phyloP scores from a whole-genome alignment of 1,140 invertebrate genomes.

The Diabrotica undecimpunctata region DNA sequence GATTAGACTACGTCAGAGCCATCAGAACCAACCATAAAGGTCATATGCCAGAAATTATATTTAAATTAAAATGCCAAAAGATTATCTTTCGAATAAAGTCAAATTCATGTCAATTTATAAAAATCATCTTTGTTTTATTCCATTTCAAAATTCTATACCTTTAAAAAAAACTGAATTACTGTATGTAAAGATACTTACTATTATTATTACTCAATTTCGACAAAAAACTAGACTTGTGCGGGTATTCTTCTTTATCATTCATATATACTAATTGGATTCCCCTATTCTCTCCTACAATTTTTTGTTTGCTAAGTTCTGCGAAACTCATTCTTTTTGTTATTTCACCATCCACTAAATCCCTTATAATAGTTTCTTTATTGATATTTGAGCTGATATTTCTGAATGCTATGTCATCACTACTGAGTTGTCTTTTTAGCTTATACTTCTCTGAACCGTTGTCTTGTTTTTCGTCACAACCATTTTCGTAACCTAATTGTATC shows the following conservation, averaged over 20 bases:
- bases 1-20: too few relatives aligned
- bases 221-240: conserved; percentile 43
- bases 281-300: conserved; percentile 48
- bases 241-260: conserved; percentile 53
- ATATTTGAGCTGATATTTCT: conserved; percentile 34
- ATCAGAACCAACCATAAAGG: too few relatives aligned
- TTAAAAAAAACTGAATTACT: too few relatives aligned
- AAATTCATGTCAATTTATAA: too few relatives aligned
- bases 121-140: too few relatives aligned
- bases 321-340: conserved; percentile 64
- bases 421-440: conserved; percentile 56
- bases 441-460: conserved; percentile 54
- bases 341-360: conserved; percentile 40
- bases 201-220: conserved; percentile 47
- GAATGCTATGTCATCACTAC: conserved; percentile 53
- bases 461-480: conserved; percentile 55
- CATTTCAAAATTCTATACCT: too few relatives aligned
- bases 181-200: too few relatives aligned
- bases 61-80: too few relatives aligned
- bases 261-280: conserved; percentile 63
- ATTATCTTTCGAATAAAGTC: too few relatives aligned
- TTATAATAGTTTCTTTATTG: conserved; percentile 35
- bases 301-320: conserved; percentile 63
- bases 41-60: too few relatives aligned
- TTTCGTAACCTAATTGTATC: conserved; percentile 64